Evolutionary conservation across 2,113 vertebrate species (phyloP).

Genomic region (Mastomys coucha): DNA sequence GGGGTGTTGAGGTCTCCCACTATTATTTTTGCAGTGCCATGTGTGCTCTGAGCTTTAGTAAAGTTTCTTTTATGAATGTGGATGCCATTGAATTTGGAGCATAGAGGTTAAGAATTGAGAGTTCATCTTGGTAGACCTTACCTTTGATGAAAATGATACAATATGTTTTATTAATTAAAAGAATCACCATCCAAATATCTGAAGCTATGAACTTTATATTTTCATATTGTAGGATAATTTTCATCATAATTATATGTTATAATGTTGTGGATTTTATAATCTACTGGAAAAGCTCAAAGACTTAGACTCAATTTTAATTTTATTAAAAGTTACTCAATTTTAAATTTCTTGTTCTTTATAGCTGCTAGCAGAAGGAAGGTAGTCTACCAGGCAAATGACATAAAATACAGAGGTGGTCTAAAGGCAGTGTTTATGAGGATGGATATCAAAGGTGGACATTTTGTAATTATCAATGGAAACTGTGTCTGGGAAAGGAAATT

Average conservation of each 20-base stretch:
- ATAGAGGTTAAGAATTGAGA: too few species aligned
- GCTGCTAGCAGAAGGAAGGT: background rate
- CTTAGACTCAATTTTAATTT: background rate
- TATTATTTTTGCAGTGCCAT: too few species aligned
- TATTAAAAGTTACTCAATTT: too few species aligned
- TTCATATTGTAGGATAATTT: background rate
- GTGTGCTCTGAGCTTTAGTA: too few species aligned
- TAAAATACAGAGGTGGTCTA: background rate
- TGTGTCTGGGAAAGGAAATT: background rate
- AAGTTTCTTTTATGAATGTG: too few species aligned
- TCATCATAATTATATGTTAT: background rate
- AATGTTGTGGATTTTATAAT: background rate
- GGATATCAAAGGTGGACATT: background rate
- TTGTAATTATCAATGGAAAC: background rate
- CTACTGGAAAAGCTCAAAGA: background rate
- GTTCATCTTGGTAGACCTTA: too few species aligned
- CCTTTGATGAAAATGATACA: too few species aligned
- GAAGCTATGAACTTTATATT: background rate
- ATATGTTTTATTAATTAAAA: background rate
- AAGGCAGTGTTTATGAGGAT: background rate
- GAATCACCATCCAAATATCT: background rate
- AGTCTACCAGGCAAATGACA: background rate
- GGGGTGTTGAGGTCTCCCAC: too few species aligned
- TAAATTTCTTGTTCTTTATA: background rate
- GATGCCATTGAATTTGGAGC: too few species aligned